Base-by-base conservation (phyloP, 2,113 vertebrate genomes). In the Plecturocebus donacophilus region DNA sequence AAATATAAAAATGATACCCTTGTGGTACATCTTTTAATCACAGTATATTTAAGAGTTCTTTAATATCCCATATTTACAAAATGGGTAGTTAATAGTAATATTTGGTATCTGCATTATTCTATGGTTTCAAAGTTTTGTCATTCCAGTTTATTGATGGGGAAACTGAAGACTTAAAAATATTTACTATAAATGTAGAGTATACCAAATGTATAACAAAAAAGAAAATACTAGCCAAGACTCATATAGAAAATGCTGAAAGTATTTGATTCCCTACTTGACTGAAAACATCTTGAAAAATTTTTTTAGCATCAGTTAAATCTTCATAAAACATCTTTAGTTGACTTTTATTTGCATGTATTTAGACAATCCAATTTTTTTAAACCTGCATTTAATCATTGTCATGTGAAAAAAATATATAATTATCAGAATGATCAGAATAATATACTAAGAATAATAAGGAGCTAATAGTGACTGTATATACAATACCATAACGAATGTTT, bases 401-500 rank as follows among this genome's bases (percentile, higher is more conserved):
- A 54, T 56, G 6, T 35, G 35, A 61, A 90, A 94, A 92, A 93
- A 61, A 14, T 45, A 80, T 14, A 82, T 32, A 35, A 68, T 54
- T 77, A 90, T 73, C 30, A 56, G 76, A 93, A 93, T 75, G 68
- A 83, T 79, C 56, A 92, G n/a, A 94, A 70, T 11, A 94, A 32
- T 73, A 8, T n/a, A 58, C 9, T 77, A 68, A 40, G 40, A 90
- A 40, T 77, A 85, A 73, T 58, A 42, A 80, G 6, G 20, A 94
- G 2, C 66, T 30, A 87, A 3, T 68, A 27, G 12, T 82, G 76
- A 76, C 9, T 80, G 9, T 88, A 66, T 14, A 38, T 20, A 61
- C 3, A 82, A 58, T 52, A 23, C 42, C 27, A 3, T 32, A 1
- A 58, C 13, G 66, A 70, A 86, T 38, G 32, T 21, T 64, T 80